These are phyloP conservation scores for Anoplophora glabripennis DNA, from an alignment of 1,140 invertebrate species.

Conservation along the genomic window DNA sequence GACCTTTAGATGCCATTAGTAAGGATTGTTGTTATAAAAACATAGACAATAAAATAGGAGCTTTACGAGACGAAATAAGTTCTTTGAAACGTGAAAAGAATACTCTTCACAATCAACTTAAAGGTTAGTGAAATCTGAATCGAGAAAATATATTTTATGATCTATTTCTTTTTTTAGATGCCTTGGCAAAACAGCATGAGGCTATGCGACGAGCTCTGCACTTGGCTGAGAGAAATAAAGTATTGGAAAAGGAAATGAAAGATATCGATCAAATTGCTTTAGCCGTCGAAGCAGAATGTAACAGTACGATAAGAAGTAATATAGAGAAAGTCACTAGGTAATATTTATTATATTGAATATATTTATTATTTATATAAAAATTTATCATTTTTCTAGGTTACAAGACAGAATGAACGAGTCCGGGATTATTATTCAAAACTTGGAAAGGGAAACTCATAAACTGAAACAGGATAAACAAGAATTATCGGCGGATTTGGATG, in stretches of 20 bases:
- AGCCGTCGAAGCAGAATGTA: constrained; percentile 65
- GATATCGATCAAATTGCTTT: constrained; percentile 66
- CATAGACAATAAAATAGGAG: constrained; percentile 45
- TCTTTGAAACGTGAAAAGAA: constrained; percentile 55
- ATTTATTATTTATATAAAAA: constrained; percentile 15
- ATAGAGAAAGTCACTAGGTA: constrained; percentile 41
- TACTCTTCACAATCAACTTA: constrained; percentile 58
- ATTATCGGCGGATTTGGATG: constrained; percentile 53
- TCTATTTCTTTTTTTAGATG: constrained; percentile 47
- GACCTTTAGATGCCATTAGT: constrained; percentile 54
- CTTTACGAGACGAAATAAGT: constrained; percentile 52
- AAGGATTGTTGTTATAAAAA: constrained; percentile 58
- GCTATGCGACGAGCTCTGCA: constrained; percentile 67
- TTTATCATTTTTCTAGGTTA: constrained; percentile 33
- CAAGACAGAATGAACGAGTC: constrained; percentile 53
- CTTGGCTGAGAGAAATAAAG: constrained; percentile 65
- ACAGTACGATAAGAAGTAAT: constrained; percentile 50
- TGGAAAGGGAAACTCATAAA: constrained; percentile 52
- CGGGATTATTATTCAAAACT: constrained; percentile 49
- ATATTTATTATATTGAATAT: constrained; percentile 2
- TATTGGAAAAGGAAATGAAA: constrained; percentile 63
- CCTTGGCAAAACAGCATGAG: constrained; percentile 67
- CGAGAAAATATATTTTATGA: background rate
- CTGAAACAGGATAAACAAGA: constrained; percentile 52
- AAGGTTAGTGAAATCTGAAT: constrained; percentile 43